Evolutionary conservation across 2,113 vertebrate species (phyloP), one percentile per base, ranked within the genome.

Genomic region (Anthoscopus minutus): DNA sequence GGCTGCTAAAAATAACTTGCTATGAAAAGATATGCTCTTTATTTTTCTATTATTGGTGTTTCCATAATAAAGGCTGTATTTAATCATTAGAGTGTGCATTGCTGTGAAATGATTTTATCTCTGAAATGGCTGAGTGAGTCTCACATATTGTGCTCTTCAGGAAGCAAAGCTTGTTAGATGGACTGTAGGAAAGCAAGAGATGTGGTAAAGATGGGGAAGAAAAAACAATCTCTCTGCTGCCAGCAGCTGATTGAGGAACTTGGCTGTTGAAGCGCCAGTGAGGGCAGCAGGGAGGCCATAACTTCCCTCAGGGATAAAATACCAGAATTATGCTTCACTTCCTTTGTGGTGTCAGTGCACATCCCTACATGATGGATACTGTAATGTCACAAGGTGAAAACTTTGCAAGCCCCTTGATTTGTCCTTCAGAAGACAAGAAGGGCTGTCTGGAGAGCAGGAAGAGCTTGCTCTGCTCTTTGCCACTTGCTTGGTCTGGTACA

Each of bases 41-140:
- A 83, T 91, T 97, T 96, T 96, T 94, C 87, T 77, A 40, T 51
- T 80, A 24, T 22, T 74, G 56, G 14, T 53, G 33, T 94, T 96
- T 86, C 76, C 70, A 15, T 27, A 96, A 96, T 93, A 96, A 96
- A 96, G 71, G 54, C 24, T 90, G 18, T 86, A 56, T 88, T 92
- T 88, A 76, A 84, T 56, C 67, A 74, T 33, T 79, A 27, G 23
- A 78, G 15, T 30, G 56, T 77, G 56, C 23, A n/a, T 53, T 86
- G 51, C 53, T 88, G 66, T 61, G 45, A 19, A 61, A 22, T 65
- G 69, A 54, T 76, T 95, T 90, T 71, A 3, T 44, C 20, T 92
- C 61, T 74, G 30, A 62, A 88, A 72, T 38, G 33, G 23, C 47
- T 45, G 66, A 24, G 44, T 38, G 47, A 35, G 35, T 64, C 56